Percentiles rank a stretch among this genome's conserved stretches.
Conservation (phyloP, 2,113 vertebrate species). For the Talpa occidentalis region DNA sequence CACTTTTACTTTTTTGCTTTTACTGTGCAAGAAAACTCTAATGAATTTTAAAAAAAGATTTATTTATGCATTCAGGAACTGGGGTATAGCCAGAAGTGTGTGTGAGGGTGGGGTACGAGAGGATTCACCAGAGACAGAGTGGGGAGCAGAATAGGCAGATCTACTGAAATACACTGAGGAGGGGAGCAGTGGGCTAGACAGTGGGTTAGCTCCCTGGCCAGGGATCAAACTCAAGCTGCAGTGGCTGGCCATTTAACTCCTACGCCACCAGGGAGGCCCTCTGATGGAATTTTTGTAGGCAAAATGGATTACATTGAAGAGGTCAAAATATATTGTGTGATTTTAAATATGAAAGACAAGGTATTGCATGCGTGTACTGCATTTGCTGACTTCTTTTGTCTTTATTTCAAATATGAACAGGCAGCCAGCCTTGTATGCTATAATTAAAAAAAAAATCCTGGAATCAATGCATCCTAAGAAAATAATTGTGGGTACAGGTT, state of each 20-base stretch:
- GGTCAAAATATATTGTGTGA: slow-evolving; percentile 29
- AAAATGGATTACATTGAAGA: neutral
- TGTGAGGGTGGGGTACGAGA: too few relatives aligned
- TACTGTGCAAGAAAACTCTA: slow-evolving; percentile 17
- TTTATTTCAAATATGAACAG: slow-evolving; percentile 4
- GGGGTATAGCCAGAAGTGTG: too few relatives aligned
- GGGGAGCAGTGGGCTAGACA: too few relatives aligned
- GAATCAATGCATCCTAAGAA: neutral
- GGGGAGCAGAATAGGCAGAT: too few relatives aligned
- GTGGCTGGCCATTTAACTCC: too few relatives aligned
- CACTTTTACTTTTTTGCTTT: slow-evolving; percentile 45
- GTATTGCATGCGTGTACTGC: neutral
- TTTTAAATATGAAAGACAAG: slow-evolving; percentile 40
- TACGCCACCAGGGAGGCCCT: too few relatives aligned
- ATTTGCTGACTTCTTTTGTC: slow-evolving; percentile 24
- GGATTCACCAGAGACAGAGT: too few relatives aligned
- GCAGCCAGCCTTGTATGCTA: neutral
- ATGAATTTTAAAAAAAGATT: neutral
- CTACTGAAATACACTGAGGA: too few relatives aligned
- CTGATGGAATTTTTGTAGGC: slow-evolving; percentile 39
- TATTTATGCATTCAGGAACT: too few relatives aligned
- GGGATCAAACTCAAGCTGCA: too few relatives aligned
- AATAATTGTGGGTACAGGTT: slow-evolving; percentile 7
- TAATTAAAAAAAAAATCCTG: neutral
- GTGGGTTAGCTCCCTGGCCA: too few relatives aligned